Conservation (phyloP, 2,888 invertebrate species). For the Schrankia costaestrigalis region DNA sequence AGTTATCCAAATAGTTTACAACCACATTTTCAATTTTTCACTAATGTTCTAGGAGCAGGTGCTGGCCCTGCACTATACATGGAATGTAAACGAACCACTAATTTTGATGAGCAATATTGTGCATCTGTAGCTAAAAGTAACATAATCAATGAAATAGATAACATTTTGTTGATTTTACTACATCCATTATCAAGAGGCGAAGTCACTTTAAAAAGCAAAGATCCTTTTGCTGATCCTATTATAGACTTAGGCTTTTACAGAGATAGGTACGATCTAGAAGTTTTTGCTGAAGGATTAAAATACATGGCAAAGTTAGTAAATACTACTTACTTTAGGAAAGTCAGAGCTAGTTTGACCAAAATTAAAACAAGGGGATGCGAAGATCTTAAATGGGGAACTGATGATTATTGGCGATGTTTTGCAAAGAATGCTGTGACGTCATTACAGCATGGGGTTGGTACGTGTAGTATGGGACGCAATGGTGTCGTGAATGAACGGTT, state of each 20-base stretch:
- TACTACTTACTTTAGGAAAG: conserved; percentile 50
- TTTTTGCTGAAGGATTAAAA: conserved; percentile 47
- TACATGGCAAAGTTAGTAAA: conserved; percentile 45
- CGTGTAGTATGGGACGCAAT: conserved; percentile 59
- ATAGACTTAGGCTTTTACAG: conserved; percentile 58
- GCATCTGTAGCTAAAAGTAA: conserved; percentile 47
- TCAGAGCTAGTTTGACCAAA: conserved; percentile 40
- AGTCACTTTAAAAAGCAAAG: conserved; percentile 48
- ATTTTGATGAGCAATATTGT: conserved; percentile 43
- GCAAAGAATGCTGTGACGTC: conserved; percentile 77
- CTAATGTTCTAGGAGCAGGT: conserved; percentile 52
- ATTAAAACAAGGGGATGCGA: conserved; percentile 76
- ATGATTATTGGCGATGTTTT: conserved; percentile 84
- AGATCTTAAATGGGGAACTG: conserved; percentile 65
- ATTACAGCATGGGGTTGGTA: conserved; percentile 81
- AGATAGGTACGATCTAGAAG: conserved; percentile 43
- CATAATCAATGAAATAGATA: conserved; percentile 45
- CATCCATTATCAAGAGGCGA: conserved; percentile 61
- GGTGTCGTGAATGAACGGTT: conserved; percentile 63
- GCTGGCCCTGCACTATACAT: conserved; percentile 38
- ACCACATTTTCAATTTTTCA: conserved; percentile 62
- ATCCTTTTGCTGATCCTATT: conserved; percentile 55
- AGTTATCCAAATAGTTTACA: conserved; percentile 19
- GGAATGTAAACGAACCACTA: conserved; percentile 38
- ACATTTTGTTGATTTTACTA: conserved; percentile 40